Conservation (phyloP, 1,140 invertebrate species). For the Drosophila novamexicana region DNA sequence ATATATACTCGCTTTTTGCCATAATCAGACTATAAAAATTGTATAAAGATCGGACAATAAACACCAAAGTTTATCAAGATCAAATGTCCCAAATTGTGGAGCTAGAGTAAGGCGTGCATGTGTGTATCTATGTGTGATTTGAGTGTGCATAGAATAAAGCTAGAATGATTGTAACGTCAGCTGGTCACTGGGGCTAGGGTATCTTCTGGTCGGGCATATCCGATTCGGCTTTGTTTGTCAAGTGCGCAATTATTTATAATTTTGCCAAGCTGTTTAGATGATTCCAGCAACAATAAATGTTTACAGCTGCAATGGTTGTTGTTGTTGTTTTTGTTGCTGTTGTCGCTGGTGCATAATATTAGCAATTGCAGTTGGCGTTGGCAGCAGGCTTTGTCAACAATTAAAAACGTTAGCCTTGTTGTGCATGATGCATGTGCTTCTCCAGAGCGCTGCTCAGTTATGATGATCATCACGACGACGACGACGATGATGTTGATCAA, state of each 20-base stretch:
- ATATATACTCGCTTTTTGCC: too few species aligned
- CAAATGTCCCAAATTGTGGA: too few species aligned
- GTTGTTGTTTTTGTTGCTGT: conserved; percentile 13
- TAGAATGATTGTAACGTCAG: too few species aligned
- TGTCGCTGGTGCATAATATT: conserved; percentile 43
- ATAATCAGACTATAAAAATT: too few species aligned
- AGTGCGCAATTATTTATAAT: conserved; percentile 73
- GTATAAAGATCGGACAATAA: too few species aligned
- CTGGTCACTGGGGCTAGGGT: too few species aligned
- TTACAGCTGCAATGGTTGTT: conserved; percentile 21
- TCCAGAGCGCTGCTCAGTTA: conserved; percentile 21
- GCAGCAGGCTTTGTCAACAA: conserved; percentile 42
- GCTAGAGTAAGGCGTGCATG: too few species aligned
- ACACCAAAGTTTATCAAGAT: too few species aligned
- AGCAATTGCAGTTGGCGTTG: conserved; percentile 43
- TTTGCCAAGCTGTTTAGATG: conserved; percentile 34
- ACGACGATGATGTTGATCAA: conserved; percentile 2
- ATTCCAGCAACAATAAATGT: conserved; percentile 13
- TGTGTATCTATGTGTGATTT: background rate
- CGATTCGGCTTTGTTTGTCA: conserved; percentile 52
- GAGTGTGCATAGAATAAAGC: background rate
- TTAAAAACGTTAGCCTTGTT: conserved; percentile 60
- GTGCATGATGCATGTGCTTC: conserved; percentile 55
- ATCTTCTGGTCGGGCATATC: too few species aligned
- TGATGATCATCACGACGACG: conserved; percentile 15